Conservation (phyloP, 1,140 invertebrate genomes). For the Drosophila varians region DNA sequence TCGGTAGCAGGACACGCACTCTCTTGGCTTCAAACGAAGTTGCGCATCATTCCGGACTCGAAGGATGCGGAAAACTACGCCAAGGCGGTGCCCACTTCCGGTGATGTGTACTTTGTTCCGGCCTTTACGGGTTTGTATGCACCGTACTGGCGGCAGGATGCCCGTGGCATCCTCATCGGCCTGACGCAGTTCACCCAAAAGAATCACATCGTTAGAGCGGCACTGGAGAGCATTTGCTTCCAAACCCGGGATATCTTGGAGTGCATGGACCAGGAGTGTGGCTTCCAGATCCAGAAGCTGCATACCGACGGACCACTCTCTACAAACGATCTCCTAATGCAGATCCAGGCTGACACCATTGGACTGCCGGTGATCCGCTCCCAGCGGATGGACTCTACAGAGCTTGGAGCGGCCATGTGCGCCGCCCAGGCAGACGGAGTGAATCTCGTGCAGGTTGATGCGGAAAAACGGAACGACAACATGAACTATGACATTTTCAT, state of each 20-base stretch:
- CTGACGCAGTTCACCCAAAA: conserved; percentile 97
- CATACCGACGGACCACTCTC: conserved; percentile 97
- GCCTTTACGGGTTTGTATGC: conserved; percentile 97
- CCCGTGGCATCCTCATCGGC: conserved; percentile 96
- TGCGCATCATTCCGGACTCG: conserved; percentile 89
- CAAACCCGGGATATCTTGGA: conserved; percentile 93
- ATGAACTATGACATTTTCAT: conserved; percentile 89
- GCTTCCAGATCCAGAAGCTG: conserved; percentile 90
- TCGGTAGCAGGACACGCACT: conserved; percentile 96
- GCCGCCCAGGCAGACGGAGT: conserved; percentile 93
- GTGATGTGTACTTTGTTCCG: conserved; percentile 97
- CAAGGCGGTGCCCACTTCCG: conserved; percentile 89
- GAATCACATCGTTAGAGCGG: conserved; percentile 96
- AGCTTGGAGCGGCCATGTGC: conserved; percentile 95
- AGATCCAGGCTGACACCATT: conserved; percentile 95
- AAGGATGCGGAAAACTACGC: conserved; percentile 91
- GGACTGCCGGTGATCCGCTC: conserved; percentile 93
- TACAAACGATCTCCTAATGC: conserved; percentile 95
- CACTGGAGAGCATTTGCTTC: conserved; percentile 97
- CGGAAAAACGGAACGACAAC: conserved; percentile 82
- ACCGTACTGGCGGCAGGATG: conserved; percentile 97
- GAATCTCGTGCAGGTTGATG: conserved; percentile 84
- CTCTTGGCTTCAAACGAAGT: conserved; percentile 95
- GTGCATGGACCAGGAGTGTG: conserved; percentile 96
- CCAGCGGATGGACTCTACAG: conserved; percentile 94